A percentile compares a stretch with the other conserved stretches of the same genome.
Conservation (phyloP, 2,113 vertebrate genomes). For the Bungarus multicinctus region DNA sequence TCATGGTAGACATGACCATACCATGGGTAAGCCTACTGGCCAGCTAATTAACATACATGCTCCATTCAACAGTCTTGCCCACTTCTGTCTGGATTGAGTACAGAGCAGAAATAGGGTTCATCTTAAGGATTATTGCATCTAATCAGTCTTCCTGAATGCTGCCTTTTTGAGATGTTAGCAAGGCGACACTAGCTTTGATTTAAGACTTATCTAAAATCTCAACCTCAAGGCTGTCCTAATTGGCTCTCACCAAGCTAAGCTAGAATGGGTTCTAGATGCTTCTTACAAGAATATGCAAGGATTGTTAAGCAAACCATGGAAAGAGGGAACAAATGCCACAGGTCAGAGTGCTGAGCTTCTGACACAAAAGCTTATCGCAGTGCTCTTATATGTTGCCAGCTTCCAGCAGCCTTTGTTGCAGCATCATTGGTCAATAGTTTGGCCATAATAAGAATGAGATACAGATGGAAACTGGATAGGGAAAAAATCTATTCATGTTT, state of each 20-base stretch:
- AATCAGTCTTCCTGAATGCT: neutral
- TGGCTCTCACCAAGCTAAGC: slow-evolving; percentile 29
- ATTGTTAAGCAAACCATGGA: neutral
- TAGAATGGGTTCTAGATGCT: neutral
- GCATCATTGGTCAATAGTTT: neutral
- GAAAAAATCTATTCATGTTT: neutral
- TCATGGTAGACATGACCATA: neutral
- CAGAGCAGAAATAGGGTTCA: neutral
- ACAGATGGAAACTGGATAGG: neutral
- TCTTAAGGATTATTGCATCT: neutral
- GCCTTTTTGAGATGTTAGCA: neutral
- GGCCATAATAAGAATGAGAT: neutral
- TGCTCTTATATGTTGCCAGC: neutral
- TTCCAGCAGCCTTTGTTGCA: neutral
- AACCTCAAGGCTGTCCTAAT: neutral
- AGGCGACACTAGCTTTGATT: neutral
- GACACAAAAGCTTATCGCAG: neutral
- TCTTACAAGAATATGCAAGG: slow-evolving; percentile 44
- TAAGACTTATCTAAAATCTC: neutral
- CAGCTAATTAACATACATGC: neutral
- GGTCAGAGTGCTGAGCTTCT: neutral
- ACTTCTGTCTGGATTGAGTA: neutral
- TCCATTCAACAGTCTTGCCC: neutral
- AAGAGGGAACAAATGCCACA: neutral
- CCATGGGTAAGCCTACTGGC: neutral